Percentiles rank a stretch among this genome's conserved stretches.
Evolutionary conservation across 1,140 invertebrate genomes (phyloP).

Genomic region (Platorchestia sp.): DNA sequence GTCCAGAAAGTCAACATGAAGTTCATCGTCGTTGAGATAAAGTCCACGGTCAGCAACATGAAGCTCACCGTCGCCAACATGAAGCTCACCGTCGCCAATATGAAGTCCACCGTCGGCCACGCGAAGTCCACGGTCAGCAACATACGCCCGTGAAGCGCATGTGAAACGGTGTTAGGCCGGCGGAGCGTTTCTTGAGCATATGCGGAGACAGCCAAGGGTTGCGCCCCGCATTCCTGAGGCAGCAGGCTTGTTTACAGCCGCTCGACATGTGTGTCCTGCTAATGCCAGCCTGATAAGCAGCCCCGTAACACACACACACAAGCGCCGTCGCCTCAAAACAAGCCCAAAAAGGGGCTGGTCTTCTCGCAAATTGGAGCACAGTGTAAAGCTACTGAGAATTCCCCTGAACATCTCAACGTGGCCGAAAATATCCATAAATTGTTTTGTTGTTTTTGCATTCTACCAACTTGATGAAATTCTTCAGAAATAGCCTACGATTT

Average conservation of each 20-base stretch:
- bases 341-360: background rate
- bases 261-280: background rate
- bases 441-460: too few species aligned
- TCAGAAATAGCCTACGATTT: too few species aligned
- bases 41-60: too few species aligned
- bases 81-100: too few species aligned
- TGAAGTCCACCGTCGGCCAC: too few species aligned
- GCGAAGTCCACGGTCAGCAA: background rate
- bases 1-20: too few species aligned
- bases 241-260: background rate
- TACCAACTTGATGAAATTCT: too few species aligned
- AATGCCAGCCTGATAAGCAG: background rate
- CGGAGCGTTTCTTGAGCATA: background rate
- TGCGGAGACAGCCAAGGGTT: background rate
- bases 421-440: too few species aligned
- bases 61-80: too few species aligned
- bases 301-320: background rate
- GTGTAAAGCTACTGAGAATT: background rate
- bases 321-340: background rate
- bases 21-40: too few species aligned
- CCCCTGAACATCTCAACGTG: too few species aligned
- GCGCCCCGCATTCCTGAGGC: background rate
- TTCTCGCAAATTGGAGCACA: background rate
- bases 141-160: background rate
- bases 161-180: background rate